These are phyloP conservation scores for Psettodes erumei DNA, from an alignment of 2,113 vertebrate species.

Conservation along the genomic window DNA sequence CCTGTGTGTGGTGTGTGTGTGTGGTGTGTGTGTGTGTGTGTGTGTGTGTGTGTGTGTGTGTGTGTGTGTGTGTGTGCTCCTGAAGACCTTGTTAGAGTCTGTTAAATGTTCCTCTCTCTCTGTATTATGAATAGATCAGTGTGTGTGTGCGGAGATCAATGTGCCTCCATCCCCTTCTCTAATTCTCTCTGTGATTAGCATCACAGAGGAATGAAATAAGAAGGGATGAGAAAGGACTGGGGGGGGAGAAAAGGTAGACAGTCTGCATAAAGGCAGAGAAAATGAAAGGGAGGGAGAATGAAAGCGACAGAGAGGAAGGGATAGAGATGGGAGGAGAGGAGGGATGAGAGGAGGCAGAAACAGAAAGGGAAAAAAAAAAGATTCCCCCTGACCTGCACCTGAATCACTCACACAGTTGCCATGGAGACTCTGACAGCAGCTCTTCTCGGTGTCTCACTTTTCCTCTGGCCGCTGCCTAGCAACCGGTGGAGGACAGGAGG, in stretches of 20 bases:
- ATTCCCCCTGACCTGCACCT: conserved; percentile 77
- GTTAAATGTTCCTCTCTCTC: conserved; percentile 59
- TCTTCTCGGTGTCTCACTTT: conserved; percentile 71
- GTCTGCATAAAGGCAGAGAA: conserved; percentile 47
- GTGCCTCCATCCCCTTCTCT: conserved; percentile 43
- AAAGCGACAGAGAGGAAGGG: conserved; percentile 16
- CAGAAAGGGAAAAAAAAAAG: conserved; percentile 35
- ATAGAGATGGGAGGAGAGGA: neutral
- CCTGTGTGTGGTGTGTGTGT: neutral
- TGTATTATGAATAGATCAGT: conserved; percentile 64
- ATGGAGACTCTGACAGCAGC: conserved; percentile 80
- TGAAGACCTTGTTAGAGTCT: conserved; percentile 60
- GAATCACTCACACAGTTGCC: conserved; percentile 81
- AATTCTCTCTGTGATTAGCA: conserved; percentile 67
- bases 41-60: neutral
- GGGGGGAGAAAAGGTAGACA: neutral
- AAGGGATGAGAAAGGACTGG: conserved; percentile 13
- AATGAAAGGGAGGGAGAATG: conserved; percentile 59
- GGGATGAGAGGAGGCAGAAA: conserved; percentile 11
- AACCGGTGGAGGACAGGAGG: conserved; percentile 72
- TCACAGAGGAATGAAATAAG: conserved; percentile 50
- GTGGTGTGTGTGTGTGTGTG: conserved; percentile 15
- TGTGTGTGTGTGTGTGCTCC: conserved; percentile 32
- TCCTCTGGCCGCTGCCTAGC: conserved; percentile 80
- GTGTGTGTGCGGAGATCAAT: conserved; percentile 53